Percentiles rank a stretch among this genome's conserved stretches.
Evolutionary conservation across 2,797 vertebrate genomes (phyloP).

Genomic region (Dallia pectoralis): DNA sequence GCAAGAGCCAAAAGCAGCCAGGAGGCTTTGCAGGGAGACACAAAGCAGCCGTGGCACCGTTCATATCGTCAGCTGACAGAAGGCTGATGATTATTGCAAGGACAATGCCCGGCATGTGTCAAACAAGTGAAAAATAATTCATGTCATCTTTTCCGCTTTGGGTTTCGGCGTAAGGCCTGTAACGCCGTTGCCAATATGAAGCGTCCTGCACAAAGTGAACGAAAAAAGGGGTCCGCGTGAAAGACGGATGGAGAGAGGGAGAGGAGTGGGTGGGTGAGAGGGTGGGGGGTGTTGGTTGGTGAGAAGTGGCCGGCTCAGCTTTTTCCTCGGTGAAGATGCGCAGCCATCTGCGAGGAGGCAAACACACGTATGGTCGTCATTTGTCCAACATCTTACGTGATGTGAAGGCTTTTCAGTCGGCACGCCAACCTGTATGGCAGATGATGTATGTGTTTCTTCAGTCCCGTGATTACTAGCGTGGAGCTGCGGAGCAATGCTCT

Average conservation of each 20-base stretch:
- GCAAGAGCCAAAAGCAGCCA: conserved; percentile 62
- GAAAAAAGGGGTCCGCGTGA: conserved; percentile 31
- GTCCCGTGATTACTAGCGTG: conserved; percentile 98
- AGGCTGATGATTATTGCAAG: conserved; percentile 94
- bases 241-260: conserved; percentile 37
- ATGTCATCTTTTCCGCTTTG: conserved; percentile 93
- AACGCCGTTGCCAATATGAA: conserved; percentile 94
- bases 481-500: conserved; percentile 91
- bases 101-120: conserved; percentile 94
- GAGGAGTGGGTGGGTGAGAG: conserved; percentile 45
- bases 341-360: conserved; percentile 93
- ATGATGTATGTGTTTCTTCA: conserved; percentile 99
- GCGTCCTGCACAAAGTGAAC: conserved; percentile 69
- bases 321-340: conserved; percentile 82
- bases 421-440: conserved; percentile 95
- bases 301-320: conserved; percentile 91
- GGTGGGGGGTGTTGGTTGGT: conserved; percentile 65
- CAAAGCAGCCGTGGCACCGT: conserved; percentile 84
- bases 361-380: conserved; percentile 96
- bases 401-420: conserved; percentile 96
- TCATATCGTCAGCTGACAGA: conserved; percentile 92
- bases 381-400: conserved; percentile 98
- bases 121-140: conserved; percentile 97
- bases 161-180: conserved; percentile 93
- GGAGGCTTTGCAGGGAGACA: conserved; percentile 82